phyloP scores from a whole-genome alignment of 1,140 invertebrate genomes.

The Papilio aristodemus region DNA sequence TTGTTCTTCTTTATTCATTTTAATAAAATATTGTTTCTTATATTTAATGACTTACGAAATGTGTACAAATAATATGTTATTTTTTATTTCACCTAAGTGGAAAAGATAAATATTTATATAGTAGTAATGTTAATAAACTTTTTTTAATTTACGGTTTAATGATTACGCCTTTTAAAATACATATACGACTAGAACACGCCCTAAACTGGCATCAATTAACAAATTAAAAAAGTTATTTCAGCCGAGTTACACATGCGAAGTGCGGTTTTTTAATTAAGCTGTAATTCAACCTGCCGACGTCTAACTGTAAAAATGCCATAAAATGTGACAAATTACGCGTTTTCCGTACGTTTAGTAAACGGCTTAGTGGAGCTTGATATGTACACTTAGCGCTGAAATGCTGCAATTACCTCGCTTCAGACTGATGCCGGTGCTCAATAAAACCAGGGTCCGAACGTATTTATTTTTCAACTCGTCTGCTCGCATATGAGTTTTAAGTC shows the following conservation, averaged over 20 bases:
- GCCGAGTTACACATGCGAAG: conserved; percentile 30
- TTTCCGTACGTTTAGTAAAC: conserved; percentile 13
- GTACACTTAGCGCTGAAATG: conserved; percentile 43
- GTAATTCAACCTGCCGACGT: conserved; percentile 54
- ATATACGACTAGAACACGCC: background rate
- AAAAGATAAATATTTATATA: no score
- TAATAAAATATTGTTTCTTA: background rate
- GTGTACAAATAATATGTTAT: background rate
- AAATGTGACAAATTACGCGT: conserved; percentile 11
- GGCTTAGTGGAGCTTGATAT: conserved; percentile 20
- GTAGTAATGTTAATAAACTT: no score
- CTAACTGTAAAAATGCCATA: conserved; percentile 13
- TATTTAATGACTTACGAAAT: background rate
- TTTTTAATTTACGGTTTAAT: background rate
- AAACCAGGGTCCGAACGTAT: conserved; percentile 48
- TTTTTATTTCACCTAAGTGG: no score
- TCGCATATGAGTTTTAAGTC: conserved; percentile 70
- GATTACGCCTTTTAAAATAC: background rate
- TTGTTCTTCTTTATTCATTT: background rate
- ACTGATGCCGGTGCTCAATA: conserved; percentile 61
- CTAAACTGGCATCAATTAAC: conserved; percentile 15
- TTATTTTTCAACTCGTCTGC: conserved; percentile 54
- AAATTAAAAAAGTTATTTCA: conserved; percentile 23
- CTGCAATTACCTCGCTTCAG: conserved; percentile 58
- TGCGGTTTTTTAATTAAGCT: conserved; percentile 40